Percentiles rank a stretch among this genome's conserved stretches.
These are phyloP conservation scores for Oreochromis aureus DNA, from an alignment of 2,113 vertebrate genomes.

Conservation along the genomic window DNA sequence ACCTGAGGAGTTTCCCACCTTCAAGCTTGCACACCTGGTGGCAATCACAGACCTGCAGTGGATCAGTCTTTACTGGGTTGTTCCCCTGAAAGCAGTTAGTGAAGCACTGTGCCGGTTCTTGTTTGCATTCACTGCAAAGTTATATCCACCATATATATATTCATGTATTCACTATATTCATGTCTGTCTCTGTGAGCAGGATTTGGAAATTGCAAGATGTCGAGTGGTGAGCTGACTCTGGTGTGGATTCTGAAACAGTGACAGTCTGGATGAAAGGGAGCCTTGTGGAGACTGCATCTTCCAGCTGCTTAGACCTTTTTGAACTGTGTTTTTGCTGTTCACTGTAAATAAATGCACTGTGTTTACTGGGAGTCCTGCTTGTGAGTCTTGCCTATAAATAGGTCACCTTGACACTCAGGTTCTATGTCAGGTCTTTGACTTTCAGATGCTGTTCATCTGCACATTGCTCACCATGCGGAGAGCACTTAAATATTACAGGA, in stretches of 20 bases:
- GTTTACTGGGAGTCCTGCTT: not conserved
- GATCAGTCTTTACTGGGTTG: not conserved
- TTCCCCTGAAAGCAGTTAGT: not conserved
- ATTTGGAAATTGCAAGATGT: not conserved
- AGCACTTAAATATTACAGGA: not conserved
- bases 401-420: not conserved
- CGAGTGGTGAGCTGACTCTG: not conserved
- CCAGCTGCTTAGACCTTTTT: not conserved
- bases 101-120: fast-evolving
- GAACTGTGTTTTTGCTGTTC: not conserved
- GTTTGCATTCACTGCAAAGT: not conserved
- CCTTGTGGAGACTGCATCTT: not conserved
- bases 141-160: not conserved
- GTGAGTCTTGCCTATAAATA: not conserved
- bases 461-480: not conserved
- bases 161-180: not conserved
- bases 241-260: not conserved
- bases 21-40: not conserved
- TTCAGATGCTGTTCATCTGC: not conserved
- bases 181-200: not conserved
- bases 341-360: not conserved
- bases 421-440: not conserved
- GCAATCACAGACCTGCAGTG: not conserved
- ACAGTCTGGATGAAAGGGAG: not conserved
- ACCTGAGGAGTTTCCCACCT: not conserved